Conservation (phyloP, 2,888 invertebrate species). For the Drosophila setosimentum region DNA sequence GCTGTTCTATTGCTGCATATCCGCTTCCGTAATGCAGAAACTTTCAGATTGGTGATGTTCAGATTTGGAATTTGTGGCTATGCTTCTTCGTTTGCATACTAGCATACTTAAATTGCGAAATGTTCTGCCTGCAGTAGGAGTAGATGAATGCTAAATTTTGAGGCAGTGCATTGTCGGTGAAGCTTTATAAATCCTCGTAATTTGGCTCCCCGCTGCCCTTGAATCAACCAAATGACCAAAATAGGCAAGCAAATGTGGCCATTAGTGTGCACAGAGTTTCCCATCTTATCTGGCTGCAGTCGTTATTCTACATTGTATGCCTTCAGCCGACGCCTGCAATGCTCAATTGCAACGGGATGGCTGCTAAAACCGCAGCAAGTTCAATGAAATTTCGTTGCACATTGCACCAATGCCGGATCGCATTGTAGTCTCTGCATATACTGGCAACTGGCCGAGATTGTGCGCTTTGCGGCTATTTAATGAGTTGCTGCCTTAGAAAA, state of each 20-base stretch:
- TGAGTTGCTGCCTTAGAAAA: conserved; percentile 40
- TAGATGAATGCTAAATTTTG: conserved; percentile 40
- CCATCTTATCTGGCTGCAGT: conserved; percentile 29
- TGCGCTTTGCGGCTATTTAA: conserved; percentile 63
- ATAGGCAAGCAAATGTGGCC: conserved; percentile 44
- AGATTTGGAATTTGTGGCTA: conserved; percentile 4
- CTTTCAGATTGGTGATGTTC: conserved; percentile 24
- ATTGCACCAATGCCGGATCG: conserved; percentile 1
- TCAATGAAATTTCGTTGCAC: conserved; percentile 40
- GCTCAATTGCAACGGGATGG: conserved; percentile 38
- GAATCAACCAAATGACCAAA: conserved; percentile 21
- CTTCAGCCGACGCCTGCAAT: conserved; percentile 52
- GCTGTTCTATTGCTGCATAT: conserved; percentile 22
- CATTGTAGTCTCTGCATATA: conserved; percentile 5
- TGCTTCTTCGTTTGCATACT: conserved; percentile 27
- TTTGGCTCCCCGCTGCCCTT: conserved; percentile 19
- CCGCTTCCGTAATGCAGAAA: conserved; percentile 56
- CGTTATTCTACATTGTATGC: conserved; percentile 55
- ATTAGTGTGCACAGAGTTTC: conserved; percentile 47
- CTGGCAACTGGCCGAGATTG: conserved; percentile 46
- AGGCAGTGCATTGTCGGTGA: conserved; percentile 21
- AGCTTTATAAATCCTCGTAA: conserved; percentile 46
- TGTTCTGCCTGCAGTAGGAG: conserved; percentile 14
- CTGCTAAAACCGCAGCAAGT: conserved; percentile 36
- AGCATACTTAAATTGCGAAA: conserved; percentile 21